Evolutionary conservation across 2,888 invertebrate species (phyloP).

Genomic region (Gisinianus flammeolus): DNA sequence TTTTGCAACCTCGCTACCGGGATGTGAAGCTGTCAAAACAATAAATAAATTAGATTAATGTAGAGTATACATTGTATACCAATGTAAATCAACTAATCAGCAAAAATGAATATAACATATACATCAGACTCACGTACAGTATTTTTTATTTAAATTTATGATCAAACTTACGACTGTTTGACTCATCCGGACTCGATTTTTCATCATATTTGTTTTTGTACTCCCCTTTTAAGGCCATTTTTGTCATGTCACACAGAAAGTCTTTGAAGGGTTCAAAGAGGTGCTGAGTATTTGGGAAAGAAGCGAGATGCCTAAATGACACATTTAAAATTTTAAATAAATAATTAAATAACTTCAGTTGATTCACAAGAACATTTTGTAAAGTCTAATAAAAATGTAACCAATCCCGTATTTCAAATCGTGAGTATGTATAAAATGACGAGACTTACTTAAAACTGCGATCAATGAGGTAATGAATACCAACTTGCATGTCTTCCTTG

Average conservation of each 20-base stretch:
- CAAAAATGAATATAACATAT: neutral
- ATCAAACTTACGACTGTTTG: neutral
- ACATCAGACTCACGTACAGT: neutral
- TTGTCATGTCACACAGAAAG: neutral
- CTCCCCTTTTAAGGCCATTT: neutral
- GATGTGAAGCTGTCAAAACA: neutral
- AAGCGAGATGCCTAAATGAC: neutral
- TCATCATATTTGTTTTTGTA: no score
- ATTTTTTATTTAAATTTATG: neutral
- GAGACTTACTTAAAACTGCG: constrained; percentile 24
- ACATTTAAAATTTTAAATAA: neutral
- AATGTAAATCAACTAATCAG: neutral
- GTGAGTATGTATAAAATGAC: neutral
- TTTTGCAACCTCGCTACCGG: neutral
- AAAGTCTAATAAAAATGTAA: neutral
- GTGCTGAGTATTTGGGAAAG: neutral
- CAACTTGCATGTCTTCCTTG: constrained; percentile 3
- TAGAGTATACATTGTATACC: neutral
- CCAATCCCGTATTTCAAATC: no score
- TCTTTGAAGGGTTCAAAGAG: neutral
- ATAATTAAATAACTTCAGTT: neutral
- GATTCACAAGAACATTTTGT: neutral
- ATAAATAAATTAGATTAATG: neutral
- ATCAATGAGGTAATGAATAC: constrained; percentile 5
- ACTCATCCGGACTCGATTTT: no score